Conservation (phyloP, 2,888 invertebrate genomes). For the Horisme vitalbata region DNA sequence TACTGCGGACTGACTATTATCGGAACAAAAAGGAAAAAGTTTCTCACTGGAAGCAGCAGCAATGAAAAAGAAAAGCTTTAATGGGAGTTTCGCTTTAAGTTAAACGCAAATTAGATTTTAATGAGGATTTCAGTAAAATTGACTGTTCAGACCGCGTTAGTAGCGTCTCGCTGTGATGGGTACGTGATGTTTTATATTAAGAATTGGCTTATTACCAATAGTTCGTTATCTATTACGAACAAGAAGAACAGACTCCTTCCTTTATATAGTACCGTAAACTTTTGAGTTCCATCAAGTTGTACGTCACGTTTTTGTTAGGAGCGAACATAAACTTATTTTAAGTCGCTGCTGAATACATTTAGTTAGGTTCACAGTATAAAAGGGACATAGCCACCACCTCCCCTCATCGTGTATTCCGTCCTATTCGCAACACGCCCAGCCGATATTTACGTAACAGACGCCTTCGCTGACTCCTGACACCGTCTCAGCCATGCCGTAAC, state of each 20-base stretch:
- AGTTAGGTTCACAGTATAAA: slow-evolving; percentile 63
- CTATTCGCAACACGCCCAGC: slow-evolving; percentile 77
- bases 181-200: slow-evolving; percentile 44
- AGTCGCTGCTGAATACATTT: slow-evolving; percentile 62
- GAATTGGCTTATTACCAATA: slow-evolving; percentile 38
- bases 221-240: slow-evolving; percentile 25
- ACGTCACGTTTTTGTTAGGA: slow-evolving; percentile 43
- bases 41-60: slow-evolving; percentile 37
- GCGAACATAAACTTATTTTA: slow-evolving; percentile 62
- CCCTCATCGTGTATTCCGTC: slow-evolving; percentile 78
- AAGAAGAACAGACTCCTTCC: slow-evolving; percentile 10
- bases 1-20: slow-evolving; percentile 28
- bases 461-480: slow-evolving; percentile 71
- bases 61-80: slow-evolving; percentile 50
- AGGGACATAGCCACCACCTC: slow-evolving; percentile 59
- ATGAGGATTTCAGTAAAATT: slow-evolving; percentile 53
- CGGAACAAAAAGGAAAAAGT: slow-evolving; percentile 28
- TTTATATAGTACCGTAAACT: slow-evolving; percentile 16
- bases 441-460: slow-evolving; percentile 78
- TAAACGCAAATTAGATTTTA: slow-evolving; percentile 60
- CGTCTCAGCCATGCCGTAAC: slow-evolving; percentile 56
- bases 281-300: slow-evolving; percentile 33
- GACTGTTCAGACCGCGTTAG: slow-evolving; percentile 36
- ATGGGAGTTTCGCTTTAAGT: slow-evolving; percentile 48
- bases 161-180: slow-evolving; percentile 35